Evolutionary conservation across 2,113 vertebrate genomes (phyloP).

Genomic region (Pleuronectes platessa): DNA sequence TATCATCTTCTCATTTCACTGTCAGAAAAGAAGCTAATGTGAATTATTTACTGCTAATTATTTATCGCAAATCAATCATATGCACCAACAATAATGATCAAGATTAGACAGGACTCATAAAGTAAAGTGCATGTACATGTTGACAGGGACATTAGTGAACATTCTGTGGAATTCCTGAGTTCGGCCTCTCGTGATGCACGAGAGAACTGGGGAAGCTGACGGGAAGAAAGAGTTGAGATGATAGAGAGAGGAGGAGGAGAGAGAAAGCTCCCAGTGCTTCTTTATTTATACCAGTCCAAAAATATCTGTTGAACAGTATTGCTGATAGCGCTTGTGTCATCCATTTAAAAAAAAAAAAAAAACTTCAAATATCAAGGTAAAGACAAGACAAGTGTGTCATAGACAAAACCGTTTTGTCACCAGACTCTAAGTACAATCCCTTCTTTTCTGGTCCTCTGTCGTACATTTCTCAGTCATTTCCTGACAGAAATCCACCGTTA

Average conservation of each 20-base stretch:
- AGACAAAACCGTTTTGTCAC: background rate
- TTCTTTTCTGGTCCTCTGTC: constrained; percentile 90
- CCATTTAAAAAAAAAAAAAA: constrained; percentile 49
- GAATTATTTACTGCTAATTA: background rate
- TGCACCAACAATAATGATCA: constrained; percentile 11
- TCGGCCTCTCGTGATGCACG: constrained; percentile 87
- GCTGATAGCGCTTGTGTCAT: constrained; percentile 73
- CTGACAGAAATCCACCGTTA: constrained; percentile 97
- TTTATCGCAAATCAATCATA: background rate
- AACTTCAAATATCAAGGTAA: constrained; percentile 65
- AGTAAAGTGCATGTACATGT: constrained; percentile 57
- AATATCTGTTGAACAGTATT: constrained; percentile 76
- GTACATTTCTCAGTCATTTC: constrained; percentile 98
- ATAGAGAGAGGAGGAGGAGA: constrained; percentile 32
- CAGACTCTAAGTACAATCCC: constrained; percentile 85
- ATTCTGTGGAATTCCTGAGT: constrained; percentile 98
- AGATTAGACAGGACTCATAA: constrained; percentile 54
- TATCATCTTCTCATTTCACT: too few species aligned
- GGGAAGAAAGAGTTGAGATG: constrained; percentile 40
- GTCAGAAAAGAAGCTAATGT: background rate
- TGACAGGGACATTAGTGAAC: constrained; percentile 82
- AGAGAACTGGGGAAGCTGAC: constrained; percentile 85
- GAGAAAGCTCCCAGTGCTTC: constrained; percentile 67
- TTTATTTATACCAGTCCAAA: constrained; percentile 55
- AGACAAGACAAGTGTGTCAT: constrained; percentile 45